Evolutionary conservation across 2,888 invertebrate genomes (phyloP), one percentile per base, ranked within the genome.

Genomic region (Eudasyphora cyanicolor): DNA sequence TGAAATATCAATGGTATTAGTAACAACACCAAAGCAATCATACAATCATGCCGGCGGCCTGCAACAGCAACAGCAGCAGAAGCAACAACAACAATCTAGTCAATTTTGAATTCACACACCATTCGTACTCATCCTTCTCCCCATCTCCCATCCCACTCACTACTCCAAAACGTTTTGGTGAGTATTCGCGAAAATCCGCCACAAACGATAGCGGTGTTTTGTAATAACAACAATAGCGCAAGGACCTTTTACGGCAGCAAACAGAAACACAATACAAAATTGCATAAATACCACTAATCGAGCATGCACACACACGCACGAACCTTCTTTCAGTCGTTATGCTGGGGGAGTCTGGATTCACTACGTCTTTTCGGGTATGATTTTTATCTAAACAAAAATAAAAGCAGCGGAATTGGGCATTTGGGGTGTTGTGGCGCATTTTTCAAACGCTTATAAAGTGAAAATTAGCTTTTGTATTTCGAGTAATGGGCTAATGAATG

Each of bases 1-100:
- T 84, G 84, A 81, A 84, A 84, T 81, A 84, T 84, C 78, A 84
- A 78, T 78, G 81, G 81, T 74, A 84, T 84, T 84, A 84, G 76
- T 62, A 73, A 76, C 71, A 78, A 78, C 69, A 70, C 69, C 70
- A 70, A 71, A 67, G 42, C 64, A 64, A 64, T 62, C 62, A 62
- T 17, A 54, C 60, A 60, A 67, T 64, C 35, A 64, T 27, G 38
- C 38, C 67, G 42, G 12, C 67, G n/a, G n/a, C n/a, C n/a, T n/a
- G n/a, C n/a, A n/a, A n/a, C n/a, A 42, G 12, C 57, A 67, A 73
- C 14, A 77, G 19, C 42, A n/a, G 12, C 69, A 24, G 29, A 2
- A 6, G 12, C 42, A 70, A 24, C 35, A 21, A 10, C n/a, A 12
- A 54, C 38, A 14, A n/a, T n/a, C n/a, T n/a, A n/a, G n/a, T n/a